Base-by-base conservation (phyloP, 2,113 vertebrate genomes). In the Hippocampus barbouri region DNA sequence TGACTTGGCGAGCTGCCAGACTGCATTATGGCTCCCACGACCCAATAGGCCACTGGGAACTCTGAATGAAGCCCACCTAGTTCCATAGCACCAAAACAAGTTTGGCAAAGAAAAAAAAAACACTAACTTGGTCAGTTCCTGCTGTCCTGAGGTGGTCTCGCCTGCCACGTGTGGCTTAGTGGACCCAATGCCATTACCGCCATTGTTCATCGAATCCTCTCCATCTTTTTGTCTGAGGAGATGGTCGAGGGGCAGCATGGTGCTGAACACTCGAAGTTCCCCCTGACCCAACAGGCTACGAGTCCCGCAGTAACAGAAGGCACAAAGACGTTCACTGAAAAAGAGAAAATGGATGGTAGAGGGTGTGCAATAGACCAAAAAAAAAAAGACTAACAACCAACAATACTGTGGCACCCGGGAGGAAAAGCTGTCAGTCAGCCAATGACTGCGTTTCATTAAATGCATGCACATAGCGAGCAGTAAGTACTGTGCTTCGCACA, bases 241-340 rank as follows among this genome's bases (percentile, higher is more conserved):
- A 65, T 85, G 70, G 78, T 90, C 75, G 64, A 92, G 91, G 82
- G 91, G 94, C 82, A 93, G 93, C 8, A 95, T 93, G 80, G 93
- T 89, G 89, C 90, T 85, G 79, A 96, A 99, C 70, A 89, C 93
- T 87, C 92, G 95, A 83, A 99, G 92, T 79, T 98, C 95, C 81
- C 97, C 97, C 93, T 99, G 97, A 90, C 97, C 97, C 90, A 98
- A 93, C 73, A 97, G 95, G 90, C 97, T 98, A 74, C 94, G 93
- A 79, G 94, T 94, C 85, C 95, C 96, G 79, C 97, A 97, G 91
- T 96, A 96, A 92, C 97, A 99, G 91, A 99, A 98, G 91, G 95
- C 96, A 87, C 97, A 99, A 90, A 96, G 94, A 90, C 91, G 95
- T 87, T 98, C 95, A 68, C 96, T 99, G 91, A 77, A 89, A 77